Evolutionary conservation across 1,140 invertebrate genomes (phyloP).

Genomic region (Drosophila arawakana): DNA sequence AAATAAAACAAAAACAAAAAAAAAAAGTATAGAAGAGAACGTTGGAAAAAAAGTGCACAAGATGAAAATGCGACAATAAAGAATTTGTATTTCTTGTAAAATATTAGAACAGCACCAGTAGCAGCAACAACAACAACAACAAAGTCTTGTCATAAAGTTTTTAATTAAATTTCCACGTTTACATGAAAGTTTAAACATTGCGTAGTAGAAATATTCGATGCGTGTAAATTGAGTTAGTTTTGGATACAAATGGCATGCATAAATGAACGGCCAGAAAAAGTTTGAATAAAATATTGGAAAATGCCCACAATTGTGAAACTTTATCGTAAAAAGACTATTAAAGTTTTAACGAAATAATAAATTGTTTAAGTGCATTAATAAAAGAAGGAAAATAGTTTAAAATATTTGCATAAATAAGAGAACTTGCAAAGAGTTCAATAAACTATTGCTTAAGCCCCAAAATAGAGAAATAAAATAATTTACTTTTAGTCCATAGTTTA

Average conservation of each 20-base stretch:
- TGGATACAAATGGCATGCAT: slow-evolving; percentile 5
- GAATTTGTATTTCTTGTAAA: slow-evolving; percentile 40
- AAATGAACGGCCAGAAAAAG: neutral
- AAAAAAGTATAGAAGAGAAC: neutral
- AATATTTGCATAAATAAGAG: too few species aligned
- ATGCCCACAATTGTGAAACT: neutral
- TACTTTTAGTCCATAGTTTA: too few species aligned
- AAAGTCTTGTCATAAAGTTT: slow-evolving; percentile 80
- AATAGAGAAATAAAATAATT: too few species aligned
- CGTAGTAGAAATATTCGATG: slow-evolving; percentile 12
- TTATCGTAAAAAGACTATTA: neutral
- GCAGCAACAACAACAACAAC: slow-evolving; percentile 16
- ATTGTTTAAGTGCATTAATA: neutral
- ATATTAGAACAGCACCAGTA: slow-evolving; percentile 9
- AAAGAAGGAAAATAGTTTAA: too few species aligned
- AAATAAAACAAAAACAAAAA: slow-evolving; percentile 22
- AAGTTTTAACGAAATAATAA: neutral
- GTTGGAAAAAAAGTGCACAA: neutral
- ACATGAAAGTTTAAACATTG: slow-evolving; percentile 55
- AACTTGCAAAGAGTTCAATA: too few species aligned
- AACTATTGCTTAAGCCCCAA: too few species aligned
- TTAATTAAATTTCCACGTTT: slow-evolving; percentile 81
- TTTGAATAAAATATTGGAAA: neutral
- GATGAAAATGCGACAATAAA: slow-evolving; percentile 19
- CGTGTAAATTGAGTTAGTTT: slow-evolving; percentile 42